Evolutionary conservation across 2,113 vertebrate genomes (phyloP).

Genomic region (Pseudopodoces humilis): DNA sequence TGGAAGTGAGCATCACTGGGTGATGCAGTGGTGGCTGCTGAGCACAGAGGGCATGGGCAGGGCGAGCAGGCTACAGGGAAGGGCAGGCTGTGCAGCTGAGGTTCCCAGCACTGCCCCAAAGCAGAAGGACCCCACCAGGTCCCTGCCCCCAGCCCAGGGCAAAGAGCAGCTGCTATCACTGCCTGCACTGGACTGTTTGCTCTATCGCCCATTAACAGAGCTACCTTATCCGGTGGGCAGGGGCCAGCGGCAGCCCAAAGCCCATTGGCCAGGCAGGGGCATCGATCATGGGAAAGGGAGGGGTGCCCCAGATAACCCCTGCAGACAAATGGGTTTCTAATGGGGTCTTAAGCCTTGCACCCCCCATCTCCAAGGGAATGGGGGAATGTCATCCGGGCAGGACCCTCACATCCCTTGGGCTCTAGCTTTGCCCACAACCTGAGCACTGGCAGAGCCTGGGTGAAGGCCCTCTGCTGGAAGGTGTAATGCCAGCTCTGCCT

Average conservation of each 20-base stretch:
- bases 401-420: fast-evolving
- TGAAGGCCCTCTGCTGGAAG: neutral
- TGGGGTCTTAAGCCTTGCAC: neutral
- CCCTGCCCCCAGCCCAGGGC: neutral
- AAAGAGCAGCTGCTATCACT: slow-evolving; percentile 45
- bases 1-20: neutral
- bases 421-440: neutral
- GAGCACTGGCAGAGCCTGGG: neutral
- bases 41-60: fast-evolving
- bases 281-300: neutral
- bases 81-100: neutral
- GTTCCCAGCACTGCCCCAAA: neutral
- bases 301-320: slow-evolving; percentile 32
- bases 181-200: slow-evolving; percentile 8
- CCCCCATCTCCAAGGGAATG: slow-evolving; percentile 23
- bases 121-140: neutral
- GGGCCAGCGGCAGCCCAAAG: neutral
- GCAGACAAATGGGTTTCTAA: slow-evolving; percentile 50
- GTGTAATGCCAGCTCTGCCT: neutral
- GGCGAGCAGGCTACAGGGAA: neutral
- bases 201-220: slow-evolving; percentile 43
- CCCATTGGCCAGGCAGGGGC: neutral
- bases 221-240: neutral
- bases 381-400: neutral
- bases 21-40: fast-evolving